Evolutionary conservation across 2,888 invertebrate species (phyloP), one percentile per base, ranked within the genome.

Genomic region (Drosophila niveifrons): DNA sequence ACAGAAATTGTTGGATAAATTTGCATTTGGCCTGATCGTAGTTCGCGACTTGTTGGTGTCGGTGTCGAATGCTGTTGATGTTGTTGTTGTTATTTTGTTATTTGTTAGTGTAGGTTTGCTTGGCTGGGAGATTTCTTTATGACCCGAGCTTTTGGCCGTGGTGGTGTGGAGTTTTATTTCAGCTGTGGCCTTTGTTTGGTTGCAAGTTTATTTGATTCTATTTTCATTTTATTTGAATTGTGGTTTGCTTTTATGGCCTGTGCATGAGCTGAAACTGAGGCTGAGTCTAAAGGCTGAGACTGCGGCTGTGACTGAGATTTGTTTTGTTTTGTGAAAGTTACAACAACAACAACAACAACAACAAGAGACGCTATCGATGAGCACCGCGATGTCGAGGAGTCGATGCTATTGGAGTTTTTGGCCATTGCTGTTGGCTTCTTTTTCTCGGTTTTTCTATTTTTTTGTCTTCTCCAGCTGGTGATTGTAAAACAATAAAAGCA

Each of bases 401-500:
- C 59, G 44, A 51, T 47, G 63, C 58, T 57, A 29, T 58, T 56
- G 56, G 57, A 43, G 28, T 59, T 41, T 48, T 48, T 71, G 44
- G 46, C 56, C 48, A 31, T 46, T 18, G 36, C 31, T 51, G 29
- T 53, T 47, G 55, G 48, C 64, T 31, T 52, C 36, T 36, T 10
- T 11, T 4, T 29, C 1, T 10, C 10, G 36, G 2, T 36, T 11
- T n/a, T 11, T 9, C 10, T 31, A 0, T 58, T n/a, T 57, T 44
- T 10, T 56, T 29, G 17, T 46, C 44, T 36, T 36, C 34, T 59
- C 31, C 28, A 64, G 63, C 53, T 75, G 83, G 84, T 88, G 85
- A 85, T 85, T 88, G 88, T 86, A 83, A 85, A 86, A 85, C 85
- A 85, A 85, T 88, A 88, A 88, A 85, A 85, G 86, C 88, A 85